These are phyloP conservation scores for Belonocnema kinseyi DNA, from an alignment of 1,140 invertebrate genomes.

Conservation along the genomic window DNA sequence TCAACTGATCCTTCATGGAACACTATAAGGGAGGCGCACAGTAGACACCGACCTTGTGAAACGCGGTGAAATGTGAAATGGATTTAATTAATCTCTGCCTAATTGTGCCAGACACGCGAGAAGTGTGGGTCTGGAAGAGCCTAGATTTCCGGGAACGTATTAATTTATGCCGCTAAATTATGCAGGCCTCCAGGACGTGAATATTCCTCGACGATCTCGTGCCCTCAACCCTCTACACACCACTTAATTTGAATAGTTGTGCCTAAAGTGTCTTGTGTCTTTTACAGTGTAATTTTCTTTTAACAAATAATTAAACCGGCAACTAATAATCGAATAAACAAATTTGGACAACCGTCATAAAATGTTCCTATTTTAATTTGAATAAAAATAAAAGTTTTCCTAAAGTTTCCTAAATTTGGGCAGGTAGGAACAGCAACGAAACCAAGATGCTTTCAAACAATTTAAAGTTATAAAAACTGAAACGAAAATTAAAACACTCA, in stretches of 20 bases:
- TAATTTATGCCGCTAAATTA: constrained; percentile 73
- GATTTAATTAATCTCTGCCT: constrained; percentile 74
- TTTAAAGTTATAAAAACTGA: too few relatives aligned
- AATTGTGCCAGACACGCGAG: constrained; percentile 67
- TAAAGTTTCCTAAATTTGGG: too few relatives aligned
- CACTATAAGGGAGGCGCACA: constrained; percentile 35
- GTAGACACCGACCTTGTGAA: constrained; percentile 42
- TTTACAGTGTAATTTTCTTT: constrained; percentile 38
- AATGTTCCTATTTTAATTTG: too few relatives aligned
- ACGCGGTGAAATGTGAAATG: constrained; percentile 70
- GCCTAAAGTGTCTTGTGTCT: constrained; percentile 45
- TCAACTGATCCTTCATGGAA: not conserved
- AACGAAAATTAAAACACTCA: too few relatives aligned
- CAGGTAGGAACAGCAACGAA: too few relatives aligned
- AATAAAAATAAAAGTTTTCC: too few relatives aligned
- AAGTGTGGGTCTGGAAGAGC: constrained; percentile 54
- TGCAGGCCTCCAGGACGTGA: constrained; percentile 63
- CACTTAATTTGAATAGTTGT: constrained; percentile 56
- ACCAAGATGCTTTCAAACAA: too few relatives aligned
- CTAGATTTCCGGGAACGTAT: constrained; percentile 70
- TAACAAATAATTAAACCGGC: too few relatives aligned
- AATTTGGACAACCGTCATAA: too few relatives aligned
- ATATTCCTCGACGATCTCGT: constrained; percentile 52
- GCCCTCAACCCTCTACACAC: constrained; percentile 38
- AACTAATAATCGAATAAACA: too few relatives aligned